Conservation (phyloP, 2,113 vertebrate genomes). For the Panthera leo region DNA sequence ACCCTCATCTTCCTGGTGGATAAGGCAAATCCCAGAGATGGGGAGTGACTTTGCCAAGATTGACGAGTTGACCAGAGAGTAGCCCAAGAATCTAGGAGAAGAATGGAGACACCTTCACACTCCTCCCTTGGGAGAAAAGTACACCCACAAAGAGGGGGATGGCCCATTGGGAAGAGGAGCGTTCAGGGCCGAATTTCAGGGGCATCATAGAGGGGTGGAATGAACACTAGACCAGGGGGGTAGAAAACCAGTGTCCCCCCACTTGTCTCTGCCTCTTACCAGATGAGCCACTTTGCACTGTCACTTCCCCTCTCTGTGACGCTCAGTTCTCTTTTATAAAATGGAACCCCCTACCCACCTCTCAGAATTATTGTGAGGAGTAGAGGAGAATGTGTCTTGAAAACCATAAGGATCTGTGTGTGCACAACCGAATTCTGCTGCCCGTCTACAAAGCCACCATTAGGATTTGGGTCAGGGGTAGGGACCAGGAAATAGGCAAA, state of each 20-base stretch:
- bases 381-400: background rate
- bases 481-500: background rate
- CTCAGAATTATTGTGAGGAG: background rate
- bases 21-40: background rate
- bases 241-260: background rate
- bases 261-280: background rate
- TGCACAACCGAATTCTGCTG: background rate
- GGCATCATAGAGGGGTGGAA: background rate
- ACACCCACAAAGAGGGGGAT: background rate
- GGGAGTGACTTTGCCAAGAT: background rate
- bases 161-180: rapidly evolving
- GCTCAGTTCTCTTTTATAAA: background rate
- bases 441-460: background rate
- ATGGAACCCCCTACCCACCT: background rate
- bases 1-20: background rate
- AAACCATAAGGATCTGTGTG: background rate
- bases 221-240: background rate
- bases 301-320: background rate
- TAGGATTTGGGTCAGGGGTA: background rate
- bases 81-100: background rate
- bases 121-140: background rate
- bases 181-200: background rate
- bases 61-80: background rate
- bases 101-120: background rate
- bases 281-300: background rate